phyloP scores from a whole-genome alignment of 2,888 invertebrate species.

The Agrotis exclamationis region DNA sequence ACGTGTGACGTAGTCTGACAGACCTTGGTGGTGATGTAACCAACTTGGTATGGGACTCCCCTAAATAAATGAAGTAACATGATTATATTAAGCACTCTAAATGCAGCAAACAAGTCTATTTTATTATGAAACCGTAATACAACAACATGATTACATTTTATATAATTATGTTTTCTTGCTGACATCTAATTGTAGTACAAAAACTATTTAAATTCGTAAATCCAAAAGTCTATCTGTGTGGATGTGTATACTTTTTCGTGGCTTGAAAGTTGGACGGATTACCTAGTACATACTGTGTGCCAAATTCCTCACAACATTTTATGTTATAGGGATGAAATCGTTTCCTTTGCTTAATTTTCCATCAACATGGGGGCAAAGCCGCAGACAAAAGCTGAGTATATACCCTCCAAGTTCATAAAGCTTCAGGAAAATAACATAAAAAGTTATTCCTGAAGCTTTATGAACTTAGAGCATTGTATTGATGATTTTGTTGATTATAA shows the following conservation, averaged over 20 bases:
- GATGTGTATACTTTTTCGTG: no score
- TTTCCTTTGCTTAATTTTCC: neutral
- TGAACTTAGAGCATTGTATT: no score
- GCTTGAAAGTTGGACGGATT: no score
- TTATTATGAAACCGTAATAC: neutral
- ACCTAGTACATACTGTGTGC: no score
- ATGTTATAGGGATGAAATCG: neutral
- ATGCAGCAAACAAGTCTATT: neutral
- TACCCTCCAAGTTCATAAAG: no score
- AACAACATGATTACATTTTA: neutral
- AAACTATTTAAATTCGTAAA: no score
- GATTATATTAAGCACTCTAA: conserved; percentile 4
- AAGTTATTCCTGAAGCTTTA: no score
- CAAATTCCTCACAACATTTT: neutral
- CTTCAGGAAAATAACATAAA: no score
- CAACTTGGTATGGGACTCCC: neutral
- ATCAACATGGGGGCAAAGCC: neutral
- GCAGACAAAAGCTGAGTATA: neutral
- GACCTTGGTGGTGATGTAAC: conserved; percentile 36
- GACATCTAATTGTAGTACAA: no score
- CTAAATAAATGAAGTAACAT: conserved; percentile 1
- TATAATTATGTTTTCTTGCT: no score
- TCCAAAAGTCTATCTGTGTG: no score
- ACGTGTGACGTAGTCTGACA: neutral
- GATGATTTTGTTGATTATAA: no score